Base-by-base conservation (phyloP, 2,113 vertebrate species). In the Aspidoscelis tigris region DNA sequence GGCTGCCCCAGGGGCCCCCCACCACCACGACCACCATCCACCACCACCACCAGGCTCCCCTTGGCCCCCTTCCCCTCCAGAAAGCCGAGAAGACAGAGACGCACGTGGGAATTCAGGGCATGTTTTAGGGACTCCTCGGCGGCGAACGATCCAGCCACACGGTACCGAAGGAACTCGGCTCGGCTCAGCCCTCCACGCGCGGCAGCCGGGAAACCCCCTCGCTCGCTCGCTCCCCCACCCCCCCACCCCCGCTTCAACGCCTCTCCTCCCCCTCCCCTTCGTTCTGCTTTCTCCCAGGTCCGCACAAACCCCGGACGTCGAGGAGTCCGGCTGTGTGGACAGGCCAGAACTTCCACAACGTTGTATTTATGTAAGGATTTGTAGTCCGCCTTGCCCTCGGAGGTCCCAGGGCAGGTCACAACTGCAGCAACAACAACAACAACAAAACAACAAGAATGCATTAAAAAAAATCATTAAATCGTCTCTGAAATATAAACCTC, bases 141-240 rank as follows among this genome's bases (percentile, higher is more conserved):
- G 55, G 47, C 11, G 58, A 43, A 44, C 55, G 0, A 0, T 58
- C 58, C 79, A n/a, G 50, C 33, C 11, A 26, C 18, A 16, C 61
- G 1, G 3, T 7, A 7, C 61, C 0, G 44, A 50, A 20, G 61
- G 79, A 88, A 70, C n/a, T 8, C 4, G 61, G 72, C 7, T 65
- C 20, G 77, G 33, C 61, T 88, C 24, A 9, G 39, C 69, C 58
- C 0, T 47, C 55, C 3, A 11, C 1, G 77, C 2, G 24, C 9
- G 44, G 41, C 5, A 55, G 33, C 3, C 61, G 41, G 16, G 76
- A 69, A 82, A 72, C 2, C 8, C 10, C 41, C 58, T 69, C 33
- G 26, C 12, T 69, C 33, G 26, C 12, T n/a, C 41, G 2, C 68
- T 18, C 68, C 11, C n/a, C 20, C 64, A 33, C 14, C 66, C 68